Base-by-base conservation (phyloP, 1,140 invertebrate genomes). In the Drosophila mayri region DNA sequence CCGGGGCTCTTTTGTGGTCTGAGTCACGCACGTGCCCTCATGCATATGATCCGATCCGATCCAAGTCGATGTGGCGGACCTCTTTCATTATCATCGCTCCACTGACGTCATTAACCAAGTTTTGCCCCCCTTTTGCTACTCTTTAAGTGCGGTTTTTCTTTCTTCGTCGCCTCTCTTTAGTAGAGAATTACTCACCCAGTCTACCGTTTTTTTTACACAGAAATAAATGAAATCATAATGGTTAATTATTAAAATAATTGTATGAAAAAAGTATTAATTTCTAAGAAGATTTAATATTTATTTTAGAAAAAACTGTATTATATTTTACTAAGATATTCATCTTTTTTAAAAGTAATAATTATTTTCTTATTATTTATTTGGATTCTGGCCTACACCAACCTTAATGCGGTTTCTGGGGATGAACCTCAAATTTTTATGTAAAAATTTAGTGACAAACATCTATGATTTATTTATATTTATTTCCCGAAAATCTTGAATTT, bases 21-120 rank as follows among this genome's bases (percentile, higher is more conserved):
- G 82, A 86, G 68, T 86, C 82, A 86, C 74, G 44, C 73, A 76
- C 67, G 74, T 55, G 67, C 61, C 64, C 65, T 70, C 60, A 63
- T 55, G 38, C 35, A 55, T 38, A 55, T 81, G 75, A 79, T 86
- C 74, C 50, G 50, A 63, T 86, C 68, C 50, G 43, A 63, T 40
- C 43, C 28, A 30, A 30, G 28, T 4, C 59, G 35, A 38, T 62
- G 68, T 22, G 52, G 52, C 44, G 44, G 47, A 76, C 52, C 44
- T 75, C 72, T 80, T 63, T 73, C 81, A 80, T 80, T 75, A 75
- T 66, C 49, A 49, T 67, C 47, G 63, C 46, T 41, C 37, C 78
- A 79, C 46, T 86, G 82, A 86, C 82, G 82, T 86, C 82, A 86
- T 46, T 81, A 57, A 79, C 66, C 68, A 79, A 79, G 52, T 81